Evolutionary conservation across 2,797 vertebrate genomes (phyloP), one percentile per base, ranked within the genome.

Genomic region (Setipinna tenuifilis): DNA sequence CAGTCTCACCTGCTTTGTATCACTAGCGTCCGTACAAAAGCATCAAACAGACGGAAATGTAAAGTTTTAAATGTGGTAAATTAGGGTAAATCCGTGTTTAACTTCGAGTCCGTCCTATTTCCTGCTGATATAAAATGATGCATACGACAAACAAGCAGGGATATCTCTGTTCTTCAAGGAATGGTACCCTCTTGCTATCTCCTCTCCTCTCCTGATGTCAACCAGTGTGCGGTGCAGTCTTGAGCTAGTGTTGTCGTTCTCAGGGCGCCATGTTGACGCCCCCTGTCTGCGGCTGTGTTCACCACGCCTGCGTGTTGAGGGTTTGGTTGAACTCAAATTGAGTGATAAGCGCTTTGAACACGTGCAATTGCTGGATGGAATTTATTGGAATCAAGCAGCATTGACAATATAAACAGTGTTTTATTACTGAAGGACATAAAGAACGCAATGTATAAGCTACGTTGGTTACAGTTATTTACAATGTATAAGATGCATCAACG

Each of bases 221-320:
- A 87, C 88, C 88, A 84, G 87, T 83, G 87, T 84, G 87, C 89
- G 87, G 82, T 89, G 91, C 95, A 93, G 94, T 94, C 92, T 94
- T 93, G 93, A 94, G 93, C 94, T 94, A 92, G 93, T 94, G 95
- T 95, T 93, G 94, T 94, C 91, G 86, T 89, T 85, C 92, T 92
- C 89, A 94, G 87, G 93, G 94, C 95, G 95, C 96, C 95, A 96
- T 96, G 95, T 95, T 97, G 95, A 94, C 95, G 96, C 97, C 97
- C 95, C 95, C 95, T 95, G 94, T 95, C 95, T 95, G 95, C 95
- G 92, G 94, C 94, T 94, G 90, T 91, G 81, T 90, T 89, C 84
- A 91, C 71, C 71, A 78, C 95, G 95, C 95, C 91, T 96, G 95
- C 95, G 95, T 94, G 86, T n/a, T 92, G 86, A 88, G 82, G 65